Percentiles rank a stretch among this genome's conserved stretches.
These are phyloP conservation scores for Acinonyx jubatus DNA, from an alignment of 2,113 vertebrate genomes.

Conservation along the genomic window DNA sequence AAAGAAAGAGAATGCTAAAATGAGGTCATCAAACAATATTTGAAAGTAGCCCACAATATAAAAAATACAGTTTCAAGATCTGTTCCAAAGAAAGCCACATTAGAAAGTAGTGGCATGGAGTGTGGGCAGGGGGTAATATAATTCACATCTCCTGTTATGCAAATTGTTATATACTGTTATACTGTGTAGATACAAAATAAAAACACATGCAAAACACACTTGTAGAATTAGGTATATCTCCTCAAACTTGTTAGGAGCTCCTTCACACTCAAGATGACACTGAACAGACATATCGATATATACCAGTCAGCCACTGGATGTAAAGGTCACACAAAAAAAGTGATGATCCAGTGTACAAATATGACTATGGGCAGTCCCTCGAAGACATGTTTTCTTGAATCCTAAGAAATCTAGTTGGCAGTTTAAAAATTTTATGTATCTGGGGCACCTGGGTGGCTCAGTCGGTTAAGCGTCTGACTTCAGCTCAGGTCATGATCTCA, in stretches of 20 bases:
- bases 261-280: neutral
- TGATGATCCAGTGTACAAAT: neutral
- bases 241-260: neutral
- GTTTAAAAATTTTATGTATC: neutral
- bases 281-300: neutral
- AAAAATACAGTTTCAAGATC: neutral
- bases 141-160: neutral
- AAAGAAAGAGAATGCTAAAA: neutral
- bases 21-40: neutral
- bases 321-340: neutral
- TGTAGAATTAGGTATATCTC: neutral
- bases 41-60: neutral
- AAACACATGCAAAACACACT: neutral
- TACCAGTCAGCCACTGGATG: neutral
- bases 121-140: neutral
- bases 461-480: too few relatives aligned
- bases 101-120: neutral
- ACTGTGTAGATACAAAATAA: neutral
- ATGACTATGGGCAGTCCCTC: neutral
- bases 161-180: neutral
- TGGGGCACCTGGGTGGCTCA: neutral
- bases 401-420: neutral
- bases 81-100: slow-evolving; percentile 38
- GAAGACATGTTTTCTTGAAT: neutral
- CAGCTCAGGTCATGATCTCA: too few relatives aligned